Conservation (phyloP, 2,797 vertebrate species). For the Paguma larvata region DNA sequence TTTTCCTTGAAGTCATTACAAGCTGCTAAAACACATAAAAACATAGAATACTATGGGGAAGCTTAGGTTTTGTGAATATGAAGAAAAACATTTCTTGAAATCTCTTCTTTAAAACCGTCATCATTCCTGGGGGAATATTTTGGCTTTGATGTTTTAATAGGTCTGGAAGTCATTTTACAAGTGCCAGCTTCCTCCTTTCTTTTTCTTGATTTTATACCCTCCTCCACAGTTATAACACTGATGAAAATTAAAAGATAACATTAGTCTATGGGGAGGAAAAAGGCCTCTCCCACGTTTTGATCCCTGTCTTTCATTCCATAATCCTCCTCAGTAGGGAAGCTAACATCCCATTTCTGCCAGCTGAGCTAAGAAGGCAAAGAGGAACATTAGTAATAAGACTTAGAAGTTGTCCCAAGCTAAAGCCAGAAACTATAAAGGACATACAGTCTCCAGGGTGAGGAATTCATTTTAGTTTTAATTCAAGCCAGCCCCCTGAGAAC, state of each 20-base stretch:
- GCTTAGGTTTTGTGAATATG: slow-evolving; percentile 32
- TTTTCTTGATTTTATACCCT: slow-evolving; percentile 22
- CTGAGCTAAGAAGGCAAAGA: slow-evolving; percentile 50
- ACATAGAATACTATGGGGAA: neutral
- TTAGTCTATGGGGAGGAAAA: neutral
- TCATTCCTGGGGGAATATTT: slow-evolving; percentile 25
- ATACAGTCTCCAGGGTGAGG: slow-evolving; percentile 2
- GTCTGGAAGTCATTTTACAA: slow-evolving; percentile 56
- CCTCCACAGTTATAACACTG: neutral
- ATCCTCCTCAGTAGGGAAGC: neutral
- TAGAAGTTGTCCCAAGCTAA: slow-evolving; percentile 19
- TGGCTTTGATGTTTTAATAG: slow-evolving; percentile 59
- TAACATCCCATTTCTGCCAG: neutral
- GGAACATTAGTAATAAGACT: slow-evolving; percentile 14
- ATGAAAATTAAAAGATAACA: neutral
- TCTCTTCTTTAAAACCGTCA: slow-evolving; percentile 25
- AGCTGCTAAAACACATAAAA: slow-evolving; percentile 22
- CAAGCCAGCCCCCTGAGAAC: slow-evolving; percentile 20
- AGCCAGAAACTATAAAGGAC: slow-evolving; percentile 42
- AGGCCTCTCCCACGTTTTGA: neutral
- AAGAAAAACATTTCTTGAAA: slow-evolving; percentile 65
- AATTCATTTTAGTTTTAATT: slow-evolving; percentile 67
- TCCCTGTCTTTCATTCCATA: neutral
- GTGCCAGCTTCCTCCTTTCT: neutral
- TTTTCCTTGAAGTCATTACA: slow-evolving; percentile 27